phyloP scores from a whole-genome alignment of 2,797 vertebrate species.

The Sarcophilus harrisii region DNA sequence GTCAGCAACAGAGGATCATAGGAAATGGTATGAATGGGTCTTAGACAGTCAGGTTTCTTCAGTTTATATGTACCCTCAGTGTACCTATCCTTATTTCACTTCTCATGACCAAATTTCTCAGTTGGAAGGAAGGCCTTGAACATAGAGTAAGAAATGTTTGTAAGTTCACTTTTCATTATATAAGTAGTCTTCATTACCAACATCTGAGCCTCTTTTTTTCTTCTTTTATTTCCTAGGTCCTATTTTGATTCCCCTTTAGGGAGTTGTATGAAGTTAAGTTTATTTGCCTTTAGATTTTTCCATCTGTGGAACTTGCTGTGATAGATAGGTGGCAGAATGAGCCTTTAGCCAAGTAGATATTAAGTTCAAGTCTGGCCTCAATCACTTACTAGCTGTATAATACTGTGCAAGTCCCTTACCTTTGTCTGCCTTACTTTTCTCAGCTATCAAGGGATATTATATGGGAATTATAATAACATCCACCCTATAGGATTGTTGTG shows the following conservation, averaged over 20 bases:
- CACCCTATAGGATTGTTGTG: background rate
- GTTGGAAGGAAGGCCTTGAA: background rate
- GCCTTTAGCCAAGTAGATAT: background rate
- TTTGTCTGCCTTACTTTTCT: background rate
- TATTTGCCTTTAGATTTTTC: background rate
- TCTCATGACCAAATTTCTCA: background rate
- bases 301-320: background rate
- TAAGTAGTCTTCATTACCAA: background rate
- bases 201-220: background rate
- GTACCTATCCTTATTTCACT: no score
- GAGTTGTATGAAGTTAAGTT: background rate
- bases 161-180: background rate
- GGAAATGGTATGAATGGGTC: no score
- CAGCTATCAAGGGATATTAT: background rate
- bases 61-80: background rate
- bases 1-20: no score
- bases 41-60: no score
- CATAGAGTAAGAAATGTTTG: background rate
- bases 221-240: background rate
- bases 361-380: background rate
- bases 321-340: background rate
- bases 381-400: background rate
- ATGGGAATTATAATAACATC: background rate
- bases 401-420: no score
- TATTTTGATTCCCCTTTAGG: background rate